These are phyloP conservation scores for Polymixis lichenea DNA, from an alignment of 2,888 invertebrate species.

Conservation along the genomic window DNA sequence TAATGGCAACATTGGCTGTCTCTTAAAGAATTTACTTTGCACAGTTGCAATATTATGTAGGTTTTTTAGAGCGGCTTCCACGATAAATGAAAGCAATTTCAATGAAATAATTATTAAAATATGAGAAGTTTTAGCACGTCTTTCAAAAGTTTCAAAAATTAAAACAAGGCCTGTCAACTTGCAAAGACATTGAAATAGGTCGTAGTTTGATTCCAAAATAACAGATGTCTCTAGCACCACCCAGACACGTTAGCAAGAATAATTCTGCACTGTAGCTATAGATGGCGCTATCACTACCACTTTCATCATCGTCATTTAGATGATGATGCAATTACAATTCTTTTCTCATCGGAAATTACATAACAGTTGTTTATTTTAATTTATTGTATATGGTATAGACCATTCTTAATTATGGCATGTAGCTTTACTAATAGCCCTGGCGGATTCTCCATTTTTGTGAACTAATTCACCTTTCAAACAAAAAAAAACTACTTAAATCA, in stretches of 20 bases:
- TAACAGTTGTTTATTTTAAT: not conserved
- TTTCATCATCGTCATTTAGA: not conserved
- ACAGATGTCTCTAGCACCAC: slow-evolving; percentile 21
- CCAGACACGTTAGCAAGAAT: too few species aligned
- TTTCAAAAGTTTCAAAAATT: not conserved
- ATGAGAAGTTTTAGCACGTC: not conserved
- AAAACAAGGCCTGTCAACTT: not conserved
- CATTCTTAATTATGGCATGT: not conserved
- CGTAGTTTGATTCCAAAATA: not conserved
- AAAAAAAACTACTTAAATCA: too few species aligned
- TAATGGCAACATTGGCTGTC: slow-evolving; percentile 17
- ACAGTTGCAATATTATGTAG: too few species aligned
- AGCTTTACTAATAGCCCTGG: not conserved
- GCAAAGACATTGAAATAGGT: not conserved
- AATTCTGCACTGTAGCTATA: not conserved
- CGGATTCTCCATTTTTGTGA: not conserved
- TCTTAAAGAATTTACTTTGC: too few species aligned
- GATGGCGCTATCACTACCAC: slow-evolving; percentile 9
- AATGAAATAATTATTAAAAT: not conserved
- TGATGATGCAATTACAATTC: too few species aligned
- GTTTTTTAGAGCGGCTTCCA: too few species aligned
- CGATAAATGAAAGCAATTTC: not conserved
- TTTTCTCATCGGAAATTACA: too few species aligned
- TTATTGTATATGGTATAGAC: not conserved
- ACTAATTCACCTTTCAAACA: too few species aligned